Evolutionary conservation across 1,140 invertebrate genomes (phyloP), one percentile per base, ranked within the genome.

Genomic region (Nymphalis io): DNA sequence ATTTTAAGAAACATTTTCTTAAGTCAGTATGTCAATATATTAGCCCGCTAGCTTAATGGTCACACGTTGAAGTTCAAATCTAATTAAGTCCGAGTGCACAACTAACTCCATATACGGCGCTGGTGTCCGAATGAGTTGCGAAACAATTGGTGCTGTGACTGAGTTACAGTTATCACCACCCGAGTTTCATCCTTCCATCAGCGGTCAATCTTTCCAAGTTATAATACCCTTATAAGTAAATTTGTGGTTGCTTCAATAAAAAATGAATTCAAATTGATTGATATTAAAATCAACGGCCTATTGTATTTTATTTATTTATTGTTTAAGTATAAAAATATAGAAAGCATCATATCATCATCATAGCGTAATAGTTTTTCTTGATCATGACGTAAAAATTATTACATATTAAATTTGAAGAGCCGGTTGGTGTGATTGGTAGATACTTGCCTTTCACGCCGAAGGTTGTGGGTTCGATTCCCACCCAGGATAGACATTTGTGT

Each of bases 211-310:
- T 40, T 8, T 39, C 16, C 18, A 60, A 44, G 39, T 13, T 44
- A 42, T n/a, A n/a, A n/a, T 60, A 23, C 39, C 59, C 59, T 60
- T 60, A 60, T 60, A 60, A 60, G 59, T 55, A 55, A 61, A 27
- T 61, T 61, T 44, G 21, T 48, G 60, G 20, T 38, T 11, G 15
- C 42, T 46, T 61, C 46, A 46, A 44, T 40, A 46, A 61, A 61
- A 44, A 27, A 5, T 12, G 16, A 46, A 46, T 61, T 46, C 21
- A 44, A 44, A 44, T 61, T 46, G 42, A 10, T 0, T 10, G 21
- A 21, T 61, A 27, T 42, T 51, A 51, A 51, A 46, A 46, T 15
- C 44, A 46, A 46, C n/a, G 18, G 15, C 16, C 51, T 55, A 55
- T 55, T 55, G 20, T 55, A 51, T 51, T 5, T 51, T 51, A 51